Evolutionary conservation across 2,113 vertebrate genomes (phyloP), one percentile per base, ranked within the genome.

Genomic region (Microcebus griseorufus): DNA sequence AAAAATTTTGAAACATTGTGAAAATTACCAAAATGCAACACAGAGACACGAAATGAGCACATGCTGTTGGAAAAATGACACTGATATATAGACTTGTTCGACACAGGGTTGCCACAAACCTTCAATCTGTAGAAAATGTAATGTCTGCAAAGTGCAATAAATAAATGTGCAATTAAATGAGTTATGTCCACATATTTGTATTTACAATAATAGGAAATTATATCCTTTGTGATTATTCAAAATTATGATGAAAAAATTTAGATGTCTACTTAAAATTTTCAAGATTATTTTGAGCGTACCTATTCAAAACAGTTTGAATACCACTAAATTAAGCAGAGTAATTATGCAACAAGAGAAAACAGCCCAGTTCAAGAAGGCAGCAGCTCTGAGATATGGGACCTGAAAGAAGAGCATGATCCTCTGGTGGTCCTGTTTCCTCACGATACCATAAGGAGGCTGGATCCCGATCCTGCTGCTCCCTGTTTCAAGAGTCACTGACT

Each of bases 301-400:
- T 83, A 53, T 51, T 90, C 58, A 76, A 95, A 94, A 87, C 1
- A 37, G 65, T 92, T 95, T 96, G 51, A 82, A 29, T 92, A 95
- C 64, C 86, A 25, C 32, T 64, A 37, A 80, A n/a, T 75, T 90
- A 91, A 89, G 70, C 45, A 92, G 13, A 69, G 12, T 64, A 83
- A 95, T 72, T 90, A 73, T 55, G 45, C 20, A 83, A 4, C n/a
- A 86, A 58, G 55, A 58, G 55, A 22, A 83, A 96, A 89, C 16
- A 88, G 37, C 39, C 32, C 53, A 42, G n/a, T n/a, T 9, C 67
- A 72, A 67, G n/a, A 55, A 96, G n/a, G 34, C 51, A 70, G 3
- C 55, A 69, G 60, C 29, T 94, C 62, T 85, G 37, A 70, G 45
- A 13, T 39, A 5, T 10, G 22, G 34, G 45, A 32, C 25, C 64